These are phyloP conservation scores for Cataglyphis hispanica DNA, from an alignment of 1,140 invertebrate species.

Conservation along the genomic window DNA sequence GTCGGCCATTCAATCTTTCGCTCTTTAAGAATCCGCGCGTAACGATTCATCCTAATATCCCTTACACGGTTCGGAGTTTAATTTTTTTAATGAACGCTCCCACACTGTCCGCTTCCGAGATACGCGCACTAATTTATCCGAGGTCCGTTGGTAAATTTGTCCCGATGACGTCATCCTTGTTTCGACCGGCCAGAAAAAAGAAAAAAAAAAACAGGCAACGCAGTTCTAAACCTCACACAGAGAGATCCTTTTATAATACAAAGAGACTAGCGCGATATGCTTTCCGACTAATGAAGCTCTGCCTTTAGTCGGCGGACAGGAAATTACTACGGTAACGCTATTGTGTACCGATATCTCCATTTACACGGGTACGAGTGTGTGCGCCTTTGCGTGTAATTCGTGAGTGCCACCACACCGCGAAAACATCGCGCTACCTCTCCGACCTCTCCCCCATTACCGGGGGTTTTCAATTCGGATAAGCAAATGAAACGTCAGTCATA, in stretches of 20 bases:
- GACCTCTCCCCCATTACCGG: constrained; percentile 8
- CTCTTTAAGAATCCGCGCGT: constrained; percentile 56
- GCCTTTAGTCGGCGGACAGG: constrained; percentile 74
- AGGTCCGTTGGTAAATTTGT: background rate
- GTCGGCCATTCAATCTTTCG: constrained; percentile 66
- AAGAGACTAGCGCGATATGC: constrained; percentile 79
- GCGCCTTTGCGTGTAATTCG: constrained; percentile 67
- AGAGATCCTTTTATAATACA: constrained; percentile 32
- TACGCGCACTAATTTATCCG: background rate
- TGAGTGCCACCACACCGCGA: constrained; percentile 51
- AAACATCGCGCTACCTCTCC: constrained; percentile 28
- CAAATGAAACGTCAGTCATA: constrained; percentile 45
- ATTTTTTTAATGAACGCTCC: background rate
- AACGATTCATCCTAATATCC: constrained; percentile 33
- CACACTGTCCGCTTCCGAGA: background rate
- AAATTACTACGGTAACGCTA: constrained; percentile 81
- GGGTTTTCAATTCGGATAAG: constrained; percentile 54
- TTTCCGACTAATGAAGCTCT: constrained; percentile 80
- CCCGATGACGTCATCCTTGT: background rate
- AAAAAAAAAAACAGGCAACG: background rate
- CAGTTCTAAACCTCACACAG: background rate
- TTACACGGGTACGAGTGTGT: constrained; percentile 57
- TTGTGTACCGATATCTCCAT: constrained; percentile 75
- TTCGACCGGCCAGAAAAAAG: background rate
- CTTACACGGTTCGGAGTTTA: background rate